Evolutionary conservation across 2,113 vertebrate species (phyloP), one percentile per base, ranked within the genome.

Genomic region (Tiliqua scincoides): DNA sequence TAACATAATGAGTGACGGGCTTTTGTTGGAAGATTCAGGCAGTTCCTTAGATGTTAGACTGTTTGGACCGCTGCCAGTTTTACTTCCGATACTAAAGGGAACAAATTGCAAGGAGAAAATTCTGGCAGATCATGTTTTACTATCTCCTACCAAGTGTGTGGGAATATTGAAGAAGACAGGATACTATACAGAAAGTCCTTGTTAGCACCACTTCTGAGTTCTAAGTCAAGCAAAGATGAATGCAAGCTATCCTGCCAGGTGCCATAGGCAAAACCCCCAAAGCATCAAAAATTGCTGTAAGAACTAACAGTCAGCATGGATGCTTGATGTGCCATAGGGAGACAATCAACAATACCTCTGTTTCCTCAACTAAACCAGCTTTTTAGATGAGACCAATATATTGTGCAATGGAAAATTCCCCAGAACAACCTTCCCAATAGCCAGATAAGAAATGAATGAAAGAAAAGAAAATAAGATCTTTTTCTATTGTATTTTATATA

Each of bases 181-280:
- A 17, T 72, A 43, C 83, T 85, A 18, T 6, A 35, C 4, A 21
- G 32, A 85, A 27, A 73, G 8, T 21, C 79, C 25, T 81, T 86
- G 5, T 20, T 76, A 35, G 43, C 20, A 63, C 7, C 23, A 23
- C 77, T 85, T 82, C 0, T 0, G 1, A 63, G 57, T 89, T 73
- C 27, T 88, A 23, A 85, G 85, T 86, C 87, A 85, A 27, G 37
- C 82, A 85, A 40, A 85, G 25, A 37, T 88, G 6, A 86, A 63
- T 9, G 63, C n/a, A 6, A 1, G 35, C 32, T 25, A 43, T 40
- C 25, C 43, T 25, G 3, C 17, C 82, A 72, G 68, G 0, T 11
- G 27, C 20, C 85, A n/a, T 1, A 70, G 23, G 37, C 81, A 83
- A 65, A 71, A 59, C 15, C 80, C n/a, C 71, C 27, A 40, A 81